Conservation (phyloP, 2,797 vertebrate species). For the Poecilia picta region DNA sequence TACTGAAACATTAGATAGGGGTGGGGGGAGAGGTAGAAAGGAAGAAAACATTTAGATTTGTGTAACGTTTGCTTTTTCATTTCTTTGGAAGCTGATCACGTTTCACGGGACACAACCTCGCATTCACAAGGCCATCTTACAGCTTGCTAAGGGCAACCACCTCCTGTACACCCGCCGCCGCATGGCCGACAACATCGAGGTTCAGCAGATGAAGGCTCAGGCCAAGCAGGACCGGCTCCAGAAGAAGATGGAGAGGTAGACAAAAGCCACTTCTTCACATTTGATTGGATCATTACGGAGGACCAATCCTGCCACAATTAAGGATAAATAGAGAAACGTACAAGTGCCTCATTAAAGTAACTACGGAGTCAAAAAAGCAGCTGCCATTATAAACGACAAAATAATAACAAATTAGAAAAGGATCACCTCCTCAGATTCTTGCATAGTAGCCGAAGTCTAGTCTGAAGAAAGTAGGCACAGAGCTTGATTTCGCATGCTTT, state of each 20-base stretch:
- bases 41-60: neutral
- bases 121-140: constrained; percentile 94
- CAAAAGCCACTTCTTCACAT: neutral
- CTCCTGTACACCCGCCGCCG: constrained; percentile 93
- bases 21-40: too few relatives aligned
- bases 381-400: too few relatives aligned
- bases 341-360: too few relatives aligned
- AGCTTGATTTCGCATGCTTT: too few relatives aligned
- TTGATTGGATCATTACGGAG: neutral
- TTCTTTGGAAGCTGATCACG: constrained; percentile 86
- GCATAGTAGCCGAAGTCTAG: too few relatives aligned
- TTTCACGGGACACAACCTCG: constrained; percentile 91
- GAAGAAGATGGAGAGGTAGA: constrained; percentile 90
- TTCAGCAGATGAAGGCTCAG: constrained; percentile 99
- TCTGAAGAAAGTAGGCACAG: too few relatives aligned
- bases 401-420: too few relatives aligned
- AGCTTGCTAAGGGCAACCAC: constrained; percentile 96
- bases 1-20: neutral
- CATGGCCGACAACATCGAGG: constrained; percentile 94
- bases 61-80: neutral
- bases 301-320: too few relatives aligned
- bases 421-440: too few relatives aligned
- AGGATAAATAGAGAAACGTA: too few relatives aligned
- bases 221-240: constrained; percentile 92
- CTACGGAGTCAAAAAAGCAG: too few relatives aligned